These are phyloP conservation scores for Sphaeramia orbicularis DNA, from an alignment of 2,797 vertebrate genomes.

Conservation along the genomic window DNA sequence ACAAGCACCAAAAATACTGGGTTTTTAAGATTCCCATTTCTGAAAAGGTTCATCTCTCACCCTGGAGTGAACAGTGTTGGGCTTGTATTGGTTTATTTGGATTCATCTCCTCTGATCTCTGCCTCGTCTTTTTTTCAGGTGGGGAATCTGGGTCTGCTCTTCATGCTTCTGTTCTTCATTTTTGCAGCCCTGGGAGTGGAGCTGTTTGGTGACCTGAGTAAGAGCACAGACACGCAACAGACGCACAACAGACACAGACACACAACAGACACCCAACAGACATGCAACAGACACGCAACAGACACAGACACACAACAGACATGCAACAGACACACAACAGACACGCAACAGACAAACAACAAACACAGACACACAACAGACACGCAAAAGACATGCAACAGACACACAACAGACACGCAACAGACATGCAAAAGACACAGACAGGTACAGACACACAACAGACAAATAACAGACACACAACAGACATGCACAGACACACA, in stretches of 20 bases:
- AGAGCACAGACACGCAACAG: slow-evolving; percentile 67
- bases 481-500: no score
- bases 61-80: slow-evolving; percentile 34
- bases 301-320: no score
- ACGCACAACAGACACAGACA: slow-evolving; percentile 29
- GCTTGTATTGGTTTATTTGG: slow-evolving; percentile 40
- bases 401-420: no score
- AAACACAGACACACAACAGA: no score
- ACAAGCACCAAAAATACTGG: not conserved
- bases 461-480: no score
- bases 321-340: no score
- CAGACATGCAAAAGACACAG: no score
- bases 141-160: slow-evolving; percentile 98
- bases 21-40: not conserved
- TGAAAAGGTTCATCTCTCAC: slow-evolving; percentile 7
- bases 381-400: no score
- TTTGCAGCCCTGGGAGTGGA: slow-evolving; percentile 98
- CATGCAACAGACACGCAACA: slow-evolving; percentile 17
- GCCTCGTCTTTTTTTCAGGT: slow-evolving; percentile 89
- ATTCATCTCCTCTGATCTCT: slow-evolving; percentile 40
- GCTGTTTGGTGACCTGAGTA: slow-evolving; percentile 97
- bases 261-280: not conserved
- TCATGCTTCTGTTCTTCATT: slow-evolving; percentile 99
- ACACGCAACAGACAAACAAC: no score
- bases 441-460: no score